Evolutionary conservation across 2,888 invertebrate genomes (phyloP), one percentile per base, ranked within the genome.

Genomic region (Drosophila meridiana): DNA sequence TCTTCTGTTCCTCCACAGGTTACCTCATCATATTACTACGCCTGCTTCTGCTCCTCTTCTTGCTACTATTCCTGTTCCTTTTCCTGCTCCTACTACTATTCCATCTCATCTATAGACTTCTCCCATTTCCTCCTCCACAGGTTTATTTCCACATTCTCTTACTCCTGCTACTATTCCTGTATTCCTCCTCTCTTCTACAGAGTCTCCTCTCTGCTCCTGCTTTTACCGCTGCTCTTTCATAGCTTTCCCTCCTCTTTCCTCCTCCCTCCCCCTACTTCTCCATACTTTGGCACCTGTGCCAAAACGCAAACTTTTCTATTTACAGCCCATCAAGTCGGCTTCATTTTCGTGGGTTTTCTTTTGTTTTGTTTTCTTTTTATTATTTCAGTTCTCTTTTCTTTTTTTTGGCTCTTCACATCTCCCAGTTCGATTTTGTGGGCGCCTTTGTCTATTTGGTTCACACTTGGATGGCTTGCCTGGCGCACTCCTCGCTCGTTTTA

Each of bases 241-340:
- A 26, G 47, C 47, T 47, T 28, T 2, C 13, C 13, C 28, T 0
- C 9, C 13, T 7, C 28, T 0, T 5, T n/a, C 1, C 26, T 20
- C 11, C 48, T n/a, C 1, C 57, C 57, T 13, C 13, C 32, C 20
- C 13, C 38, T 7, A 0, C 20, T 34, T 28, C n/a, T 11, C 7
- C 30, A 20, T 36, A 28, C 38, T 45, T 45, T 77, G 68, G 55
- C 76, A 86, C 81, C 89, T 86, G 83, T 56, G 56, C 50, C 38
- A 52, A 89, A 71, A 81, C 38, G 40, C 87, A 73, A 83, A 76
- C 63, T 84, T 87, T 75, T 75, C 73, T 82, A 87, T 87, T 83
- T 84, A 84, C 83, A 83, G 87, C 75, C 83, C 78, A 83, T 83
- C 82, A 83, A 73, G 78, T 70, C 56, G 82, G 73, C 67, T 73